Evolutionary conservation across 2,113 vertebrate species (phyloP).

Genomic region (Urocitellus parryii): DNA sequence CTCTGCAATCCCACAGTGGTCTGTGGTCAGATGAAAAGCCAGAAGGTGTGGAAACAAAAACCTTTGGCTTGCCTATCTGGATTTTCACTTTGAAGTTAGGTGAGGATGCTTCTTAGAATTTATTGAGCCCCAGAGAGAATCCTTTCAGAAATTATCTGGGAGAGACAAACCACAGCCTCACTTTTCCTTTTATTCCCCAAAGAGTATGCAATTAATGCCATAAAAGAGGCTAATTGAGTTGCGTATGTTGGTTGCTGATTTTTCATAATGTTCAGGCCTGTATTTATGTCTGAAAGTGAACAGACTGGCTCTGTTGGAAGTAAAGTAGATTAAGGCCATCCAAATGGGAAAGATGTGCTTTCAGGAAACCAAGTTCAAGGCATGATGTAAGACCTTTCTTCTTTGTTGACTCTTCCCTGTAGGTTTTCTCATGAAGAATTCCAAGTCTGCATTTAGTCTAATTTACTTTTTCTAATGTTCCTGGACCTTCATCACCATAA

Average conservation of each 20-base stretch:
- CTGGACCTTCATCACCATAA: background rate
- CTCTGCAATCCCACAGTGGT: background rate
- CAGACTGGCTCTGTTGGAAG: background rate
- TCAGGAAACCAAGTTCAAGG: background rate
- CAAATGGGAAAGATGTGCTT: background rate
- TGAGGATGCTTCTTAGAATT: background rate
- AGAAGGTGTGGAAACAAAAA: rapidly evolving
- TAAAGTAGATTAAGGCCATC: background rate
- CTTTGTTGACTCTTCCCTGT: background rate
- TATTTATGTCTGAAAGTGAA: background rate
- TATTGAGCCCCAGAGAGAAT: background rate
- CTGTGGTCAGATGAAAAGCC: background rate
- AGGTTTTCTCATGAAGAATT: background rate
- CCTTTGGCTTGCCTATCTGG: background rate
- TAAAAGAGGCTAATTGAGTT: background rate
- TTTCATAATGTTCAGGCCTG: background rate
- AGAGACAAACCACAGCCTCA: background rate
- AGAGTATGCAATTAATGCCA: background rate
- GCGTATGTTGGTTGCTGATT: background rate
- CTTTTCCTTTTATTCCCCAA: background rate
- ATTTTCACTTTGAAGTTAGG: background rate
- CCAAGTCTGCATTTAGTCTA: background rate
- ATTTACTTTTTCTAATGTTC: constrained; percentile 47
- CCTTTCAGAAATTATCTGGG: background rate
- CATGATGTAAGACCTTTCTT: background rate